Conservation (phyloP, 2,113 vertebrate species). For the Vulpes vulpes region DNA sequence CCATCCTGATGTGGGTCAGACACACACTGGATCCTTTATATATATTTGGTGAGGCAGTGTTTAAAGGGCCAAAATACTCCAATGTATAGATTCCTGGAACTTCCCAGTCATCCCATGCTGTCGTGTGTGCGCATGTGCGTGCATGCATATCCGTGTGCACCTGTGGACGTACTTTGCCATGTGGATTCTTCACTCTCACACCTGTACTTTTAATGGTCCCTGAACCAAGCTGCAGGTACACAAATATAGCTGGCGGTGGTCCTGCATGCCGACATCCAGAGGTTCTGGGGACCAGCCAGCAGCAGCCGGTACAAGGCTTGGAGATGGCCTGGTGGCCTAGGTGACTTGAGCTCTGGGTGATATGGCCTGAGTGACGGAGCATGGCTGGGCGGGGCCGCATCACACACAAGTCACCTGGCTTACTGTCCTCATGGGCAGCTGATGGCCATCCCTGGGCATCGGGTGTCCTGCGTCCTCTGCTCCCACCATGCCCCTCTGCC, state of each 20-base stretch:
- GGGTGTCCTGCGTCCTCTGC: background rate
- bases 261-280: background rate
- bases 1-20: background rate
- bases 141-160: background rate
- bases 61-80: background rate
- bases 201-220: conserved; percentile 2
- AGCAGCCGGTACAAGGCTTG: rapidly evolving
- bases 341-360: background rate
- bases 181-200: background rate
- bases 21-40: background rate
- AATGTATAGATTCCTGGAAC: background rate
- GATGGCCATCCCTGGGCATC: background rate
- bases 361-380: no score
- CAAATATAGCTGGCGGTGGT: background rate
- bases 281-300: background rate
- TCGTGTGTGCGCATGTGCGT: no score
- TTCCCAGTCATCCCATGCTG: background rate
- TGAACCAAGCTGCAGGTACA: background rate
- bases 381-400: background rate
- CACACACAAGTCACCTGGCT: background rate
- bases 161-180: background rate
- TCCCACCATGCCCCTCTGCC: background rate
- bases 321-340: no score
- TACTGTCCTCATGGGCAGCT: rapidly evolving
- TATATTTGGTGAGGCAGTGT: background rate